Conservation (phyloP, 2,113 vertebrate genomes). For the Eptesicus fuscus region DNA sequence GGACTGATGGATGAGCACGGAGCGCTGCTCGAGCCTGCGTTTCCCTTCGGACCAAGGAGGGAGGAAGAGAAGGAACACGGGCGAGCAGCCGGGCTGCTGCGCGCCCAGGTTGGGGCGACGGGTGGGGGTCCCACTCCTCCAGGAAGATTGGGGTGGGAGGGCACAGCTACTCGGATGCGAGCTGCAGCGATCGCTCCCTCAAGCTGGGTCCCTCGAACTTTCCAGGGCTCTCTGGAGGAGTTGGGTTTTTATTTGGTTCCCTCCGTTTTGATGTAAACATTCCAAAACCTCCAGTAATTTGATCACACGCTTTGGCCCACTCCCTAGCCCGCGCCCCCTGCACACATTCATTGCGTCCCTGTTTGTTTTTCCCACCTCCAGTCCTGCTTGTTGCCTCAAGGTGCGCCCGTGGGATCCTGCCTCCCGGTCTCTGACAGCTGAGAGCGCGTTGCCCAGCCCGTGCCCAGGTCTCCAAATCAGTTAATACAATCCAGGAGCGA, state of each 20-base stretch:
- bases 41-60: background rate
- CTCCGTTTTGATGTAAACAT: background rate
- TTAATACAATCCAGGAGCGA: background rate
- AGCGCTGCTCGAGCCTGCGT: background rate
- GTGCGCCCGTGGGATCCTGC: background rate
- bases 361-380: background rate
- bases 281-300: background rate
- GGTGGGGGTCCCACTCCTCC: background rate
- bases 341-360: background rate
- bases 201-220: background rate
- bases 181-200: background rate
- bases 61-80: background rate
- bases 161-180: too few species aligned
- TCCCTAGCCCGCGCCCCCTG: background rate
- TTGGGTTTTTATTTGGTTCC: background rate
- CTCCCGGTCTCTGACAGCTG: background rate
- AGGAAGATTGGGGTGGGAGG: background rate
- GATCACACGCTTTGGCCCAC: background rate
- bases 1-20: slow-evolving; percentile 28
- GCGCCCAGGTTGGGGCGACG: background rate
- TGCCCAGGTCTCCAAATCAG: background rate
- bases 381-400: background rate
- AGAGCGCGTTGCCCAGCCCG: background rate
- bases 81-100: background rate
- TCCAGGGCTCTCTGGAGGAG: background rate